Evolutionary conservation across 1,140 invertebrate species (phyloP).

Genomic region (Tyrophagus putrescentiae): DNA sequence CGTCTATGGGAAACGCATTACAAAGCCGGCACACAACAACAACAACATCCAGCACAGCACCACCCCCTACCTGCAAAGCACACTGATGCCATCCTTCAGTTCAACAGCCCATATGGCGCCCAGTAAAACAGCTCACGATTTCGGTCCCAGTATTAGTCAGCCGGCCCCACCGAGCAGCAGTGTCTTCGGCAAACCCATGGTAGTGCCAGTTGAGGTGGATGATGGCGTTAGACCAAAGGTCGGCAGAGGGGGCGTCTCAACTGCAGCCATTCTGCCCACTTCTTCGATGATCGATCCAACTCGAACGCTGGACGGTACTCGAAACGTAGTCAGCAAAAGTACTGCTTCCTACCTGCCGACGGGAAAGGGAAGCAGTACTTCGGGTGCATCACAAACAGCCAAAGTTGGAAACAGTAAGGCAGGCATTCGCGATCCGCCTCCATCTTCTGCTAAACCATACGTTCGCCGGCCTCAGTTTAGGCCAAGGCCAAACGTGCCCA

Average conservation of each 20-base stretch:
- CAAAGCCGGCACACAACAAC: neutral
- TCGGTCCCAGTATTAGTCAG: neutral
- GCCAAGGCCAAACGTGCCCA: conserved; percentile 24
- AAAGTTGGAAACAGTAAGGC: neutral
- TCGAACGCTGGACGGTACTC: conserved; percentile 2
- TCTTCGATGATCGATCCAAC: neutral
- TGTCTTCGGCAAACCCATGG: conserved; percentile 21
- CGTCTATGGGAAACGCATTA: conserved; percentile 26
- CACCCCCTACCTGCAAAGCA: neutral
- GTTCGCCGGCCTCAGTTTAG: conserved; percentile 23
- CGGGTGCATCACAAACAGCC: neutral
- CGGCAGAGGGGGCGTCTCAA: neutral
- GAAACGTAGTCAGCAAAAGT: conserved; percentile 9
- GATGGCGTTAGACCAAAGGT: conserved; percentile 22
- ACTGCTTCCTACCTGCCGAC: neutral
- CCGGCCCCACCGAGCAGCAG: conserved; percentile 10
- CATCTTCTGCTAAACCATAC: conserved; percentile 11
- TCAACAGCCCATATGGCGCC: conserved; percentile 8
- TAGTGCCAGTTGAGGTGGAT: conserved; percentile 26
- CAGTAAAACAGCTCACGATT: neutral
- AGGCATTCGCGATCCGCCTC: neutral
- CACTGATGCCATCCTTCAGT: neutral
- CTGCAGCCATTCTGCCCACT: neutral
- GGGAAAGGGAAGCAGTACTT: too few relatives aligned
- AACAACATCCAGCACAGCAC: neutral